Conservation (phyloP, 2,888 invertebrate genomes). For the Matsumyia berberina region DNA sequence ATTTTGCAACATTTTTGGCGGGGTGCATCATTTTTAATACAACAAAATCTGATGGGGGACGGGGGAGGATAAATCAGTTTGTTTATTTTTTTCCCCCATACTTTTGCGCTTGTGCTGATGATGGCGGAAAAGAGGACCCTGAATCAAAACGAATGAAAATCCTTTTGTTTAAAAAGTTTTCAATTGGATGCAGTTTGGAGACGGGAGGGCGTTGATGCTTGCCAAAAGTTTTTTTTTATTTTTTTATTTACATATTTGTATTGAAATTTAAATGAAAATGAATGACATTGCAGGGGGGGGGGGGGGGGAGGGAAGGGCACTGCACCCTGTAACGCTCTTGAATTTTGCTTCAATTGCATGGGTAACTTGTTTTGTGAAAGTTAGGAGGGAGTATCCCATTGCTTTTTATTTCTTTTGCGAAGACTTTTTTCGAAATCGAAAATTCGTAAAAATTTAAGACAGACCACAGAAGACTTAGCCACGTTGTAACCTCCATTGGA, state of each 20-base stretch:
- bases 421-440: too few species aligned
- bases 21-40: conserved; percentile 46
- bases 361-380: too few species aligned
- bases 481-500: too few species aligned
- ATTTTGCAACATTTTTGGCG: conserved; percentile 59
- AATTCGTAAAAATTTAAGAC: too few species aligned
- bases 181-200: conserved; percentile 35
- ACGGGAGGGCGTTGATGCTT: not conserved
- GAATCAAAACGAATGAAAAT: conserved; percentile 26
- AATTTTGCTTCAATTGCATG: too few species aligned
- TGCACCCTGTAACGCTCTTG: too few species aligned
- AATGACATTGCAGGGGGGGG: not conserved
- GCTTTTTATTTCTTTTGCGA: too few species aligned
- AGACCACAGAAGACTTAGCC: too few species aligned
- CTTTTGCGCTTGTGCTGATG: conserved; percentile 4
- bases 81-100: not conserved
- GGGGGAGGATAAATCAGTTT: conserved; percentile 39
- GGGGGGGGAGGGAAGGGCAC: too few species aligned
- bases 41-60: conserved; percentile 30
- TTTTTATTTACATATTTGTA: too few species aligned
- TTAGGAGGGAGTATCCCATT: too few species aligned
- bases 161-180: conserved; percentile 34
- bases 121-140: conserved; percentile 1
- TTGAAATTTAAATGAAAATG: conserved; percentile 22
- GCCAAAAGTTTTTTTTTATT: conserved; percentile 22